These are phyloP conservation scores for Sphaerolaimus hirsutus DNA, from an alignment of 2,888 invertebrate genomes.

Conservation along the genomic window DNA sequence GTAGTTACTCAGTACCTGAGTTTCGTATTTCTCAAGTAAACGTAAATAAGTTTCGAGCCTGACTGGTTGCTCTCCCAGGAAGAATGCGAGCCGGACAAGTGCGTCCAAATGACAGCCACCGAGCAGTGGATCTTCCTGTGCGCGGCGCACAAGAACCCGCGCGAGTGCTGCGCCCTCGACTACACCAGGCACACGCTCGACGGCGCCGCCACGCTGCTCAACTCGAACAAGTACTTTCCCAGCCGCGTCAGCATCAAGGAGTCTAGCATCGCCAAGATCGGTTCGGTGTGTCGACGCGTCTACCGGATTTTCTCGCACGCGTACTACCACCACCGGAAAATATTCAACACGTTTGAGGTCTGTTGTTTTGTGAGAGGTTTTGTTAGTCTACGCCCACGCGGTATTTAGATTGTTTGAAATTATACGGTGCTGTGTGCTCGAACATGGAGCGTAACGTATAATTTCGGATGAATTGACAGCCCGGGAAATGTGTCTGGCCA, in stretches of 20 bases:
- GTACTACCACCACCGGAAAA: slow-evolving; percentile 81
- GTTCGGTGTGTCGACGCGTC: slow-evolving; percentile 88
- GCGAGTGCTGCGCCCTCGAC: slow-evolving; percentile 97
- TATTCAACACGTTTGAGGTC: slow-evolving; percentile 88
- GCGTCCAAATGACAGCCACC: slow-evolving; percentile 98
- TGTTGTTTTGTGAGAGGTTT: slow-evolving; percentile 9
- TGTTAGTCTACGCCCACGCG: too few species aligned
- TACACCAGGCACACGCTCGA: slow-evolving; percentile 94
- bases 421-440: too few species aligned
- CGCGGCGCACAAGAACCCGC: slow-evolving; percentile 97
- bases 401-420: too few species aligned
- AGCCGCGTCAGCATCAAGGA: slow-evolving; percentile 97
- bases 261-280: slow-evolving; percentile 87
- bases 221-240: slow-evolving; percentile 98
- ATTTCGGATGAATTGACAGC: too few species aligned
- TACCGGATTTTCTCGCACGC: slow-evolving; percentile 99
- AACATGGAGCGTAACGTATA: too few species aligned
- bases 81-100: slow-evolving; percentile 85
- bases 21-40: too few species aligned
- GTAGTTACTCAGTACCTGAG: too few species aligned
- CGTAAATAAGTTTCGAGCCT: too few species aligned
- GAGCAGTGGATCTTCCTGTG: slow-evolving; percentile 99
- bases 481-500: too few species aligned
- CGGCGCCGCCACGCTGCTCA: slow-evolving; percentile 88
- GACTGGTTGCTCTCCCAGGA: too few species aligned